Conservation (phyloP, 2,888 invertebrate genomes). For the Labia minor region DNA sequence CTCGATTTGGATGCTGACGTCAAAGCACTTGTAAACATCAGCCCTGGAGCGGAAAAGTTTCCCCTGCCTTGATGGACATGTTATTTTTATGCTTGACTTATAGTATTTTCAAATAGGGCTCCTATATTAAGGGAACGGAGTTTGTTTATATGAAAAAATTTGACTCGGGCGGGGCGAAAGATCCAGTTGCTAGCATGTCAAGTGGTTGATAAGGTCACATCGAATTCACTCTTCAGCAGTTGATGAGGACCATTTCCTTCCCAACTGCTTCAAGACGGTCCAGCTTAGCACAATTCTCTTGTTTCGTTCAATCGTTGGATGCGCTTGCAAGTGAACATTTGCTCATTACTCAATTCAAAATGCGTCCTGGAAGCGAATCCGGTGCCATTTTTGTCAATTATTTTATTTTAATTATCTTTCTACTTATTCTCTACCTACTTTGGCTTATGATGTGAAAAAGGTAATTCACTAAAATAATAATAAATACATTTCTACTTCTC, state of each 20-base stretch:
- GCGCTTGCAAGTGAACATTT: no score
- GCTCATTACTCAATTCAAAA: background rate
- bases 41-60: background rate
- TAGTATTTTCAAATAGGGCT: background rate
- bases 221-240: background rate
- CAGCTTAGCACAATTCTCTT: no score
- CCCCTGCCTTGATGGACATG: slow-evolving; percentile 13
- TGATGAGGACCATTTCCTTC: no score
- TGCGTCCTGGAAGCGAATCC: slow-evolving; percentile 20
- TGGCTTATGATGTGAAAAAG: slow-evolving; percentile 21
- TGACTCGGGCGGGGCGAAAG: background rate
- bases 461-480: background rate
- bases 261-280: background rate
- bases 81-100: slow-evolving; percentile 7
- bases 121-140: background rate
- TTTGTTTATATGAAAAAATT: background rate
- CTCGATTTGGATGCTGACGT: slow-evolving; percentile 13
- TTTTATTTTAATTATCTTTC: slow-evolving; percentile 27
- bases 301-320: no score
- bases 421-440: slow-evolving; percentile 27
- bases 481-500: background rate
- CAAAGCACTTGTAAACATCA: slow-evolving; percentile 2
- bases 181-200: background rate
- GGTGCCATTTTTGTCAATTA: slow-evolving; percentile 26
- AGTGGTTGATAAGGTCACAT: background rate